These are phyloP conservation scores for Parapsyche elsis DNA, from an alignment of 1,140 invertebrate genomes.

Conservation along the genomic window DNA sequence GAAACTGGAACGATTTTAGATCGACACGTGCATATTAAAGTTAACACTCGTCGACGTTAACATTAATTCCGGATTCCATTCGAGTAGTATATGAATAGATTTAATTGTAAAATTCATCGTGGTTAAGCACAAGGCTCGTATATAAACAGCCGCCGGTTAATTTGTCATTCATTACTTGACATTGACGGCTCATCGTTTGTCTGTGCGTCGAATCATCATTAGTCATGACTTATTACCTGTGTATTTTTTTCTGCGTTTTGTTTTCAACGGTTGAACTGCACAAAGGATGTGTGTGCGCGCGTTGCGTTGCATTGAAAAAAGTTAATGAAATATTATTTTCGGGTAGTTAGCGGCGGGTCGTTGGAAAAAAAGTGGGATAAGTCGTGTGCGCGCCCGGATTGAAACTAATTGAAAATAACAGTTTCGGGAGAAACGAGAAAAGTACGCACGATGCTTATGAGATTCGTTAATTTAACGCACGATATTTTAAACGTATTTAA, in stretches of 20 bases:
- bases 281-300: conserved; percentile 42
- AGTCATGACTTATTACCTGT: conserved; percentile 52
- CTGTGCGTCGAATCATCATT: conserved; percentile 50
- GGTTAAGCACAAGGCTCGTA: not conserved
- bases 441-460: conserved; percentile 12
- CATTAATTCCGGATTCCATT: not conserved
- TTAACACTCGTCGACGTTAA: not conserved
- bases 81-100: not conserved
- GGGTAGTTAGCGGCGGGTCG: conserved; percentile 41
- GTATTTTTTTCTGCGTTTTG: conserved; percentile 1
- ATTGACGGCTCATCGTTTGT: conserved; percentile 41
- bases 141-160: conserved; percentile 8
- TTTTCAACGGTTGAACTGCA: conserved; percentile 37
- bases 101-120: conserved; percentile 36
- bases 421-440: not conserved
- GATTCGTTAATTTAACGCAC: not conserved
- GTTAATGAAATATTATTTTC: conserved; percentile 49
- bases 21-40: not conserved
- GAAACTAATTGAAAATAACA: conserved; percentile 30
- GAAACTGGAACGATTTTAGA: not conserved
- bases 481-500: not conserved
- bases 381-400: not conserved
- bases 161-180: conserved; percentile 46
- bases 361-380: conserved; percentile 6
- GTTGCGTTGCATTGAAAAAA: conserved; percentile 17